Evolutionary conservation across 2,797 vertebrate species (phyloP).

Genomic region (Cryptoblepharus egeriae): DNA sequence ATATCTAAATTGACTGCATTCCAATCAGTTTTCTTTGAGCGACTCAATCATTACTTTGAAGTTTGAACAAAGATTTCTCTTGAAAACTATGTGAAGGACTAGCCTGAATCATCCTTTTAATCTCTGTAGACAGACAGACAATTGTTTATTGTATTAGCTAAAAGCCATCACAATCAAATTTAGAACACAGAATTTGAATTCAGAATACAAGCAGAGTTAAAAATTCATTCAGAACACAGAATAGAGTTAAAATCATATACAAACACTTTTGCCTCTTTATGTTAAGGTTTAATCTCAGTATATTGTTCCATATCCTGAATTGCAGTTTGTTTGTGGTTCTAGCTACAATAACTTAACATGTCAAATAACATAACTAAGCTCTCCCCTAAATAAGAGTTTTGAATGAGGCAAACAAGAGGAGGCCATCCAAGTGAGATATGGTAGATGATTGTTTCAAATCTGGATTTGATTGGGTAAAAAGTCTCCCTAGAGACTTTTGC

Average conservation of each 20-base stretch:
- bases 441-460: background rate
- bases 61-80: background rate
- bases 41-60: background rate
- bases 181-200: too few relatives aligned
- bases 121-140: too few relatives aligned
- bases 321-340: background rate
- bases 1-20: background rate
- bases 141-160: too few relatives aligned
- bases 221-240: too few relatives aligned
- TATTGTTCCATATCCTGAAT: background rate
- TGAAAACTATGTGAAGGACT: background rate
- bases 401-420: too few relatives aligned
- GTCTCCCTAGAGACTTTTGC: background rate
- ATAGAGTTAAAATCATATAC: too few relatives aligned
- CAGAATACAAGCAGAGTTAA: too few relatives aligned
- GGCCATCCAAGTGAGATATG: slow-evolving; percentile 11
- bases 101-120: background rate
- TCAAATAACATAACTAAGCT: background rate
- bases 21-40: background rate
- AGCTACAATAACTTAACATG: background rate
- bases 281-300: too few relatives aligned
- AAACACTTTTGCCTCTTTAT: too few relatives aligned
- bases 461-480: background rate
- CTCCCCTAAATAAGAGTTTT: too few relatives aligned
- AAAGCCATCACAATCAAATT: too few relatives aligned